phyloP scores from a whole-genome alignment of 2,113 vertebrate species.

The Anguilla japonica region DNA sequence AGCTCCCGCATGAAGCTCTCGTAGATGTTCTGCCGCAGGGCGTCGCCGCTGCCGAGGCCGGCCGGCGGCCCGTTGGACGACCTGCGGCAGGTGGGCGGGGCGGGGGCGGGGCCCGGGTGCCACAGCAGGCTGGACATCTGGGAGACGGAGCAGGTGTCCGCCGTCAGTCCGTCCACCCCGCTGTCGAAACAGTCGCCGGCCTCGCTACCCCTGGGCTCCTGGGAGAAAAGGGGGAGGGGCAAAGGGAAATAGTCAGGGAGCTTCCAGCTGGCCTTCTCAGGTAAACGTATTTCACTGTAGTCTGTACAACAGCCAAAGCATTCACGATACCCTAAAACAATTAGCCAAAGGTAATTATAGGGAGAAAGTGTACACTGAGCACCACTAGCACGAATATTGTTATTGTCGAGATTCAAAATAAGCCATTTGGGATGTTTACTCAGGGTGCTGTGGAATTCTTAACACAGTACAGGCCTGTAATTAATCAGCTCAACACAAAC shows the following conservation, averaged over 20 bases:
- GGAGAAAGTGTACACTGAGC: background rate
- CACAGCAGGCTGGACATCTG: conserved; percentile 62
- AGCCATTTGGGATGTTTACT: background rate
- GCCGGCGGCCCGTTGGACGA: conserved; percentile 55
- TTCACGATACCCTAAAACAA: background rate
- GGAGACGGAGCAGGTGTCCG: conserved; percentile 44
- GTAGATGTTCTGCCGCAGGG: conserved; percentile 81
- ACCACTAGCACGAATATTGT: background rate
- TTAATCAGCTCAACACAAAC: background rate
- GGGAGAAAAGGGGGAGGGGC: conserved; percentile 26
- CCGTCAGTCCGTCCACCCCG: conserved; percentile 61
- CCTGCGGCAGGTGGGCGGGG: conserved; percentile 64
- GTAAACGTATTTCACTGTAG: background rate
- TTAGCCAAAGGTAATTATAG: background rate
- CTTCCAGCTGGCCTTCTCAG: background rate
- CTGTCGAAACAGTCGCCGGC: conserved; percentile 67
- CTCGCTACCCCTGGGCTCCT: conserved; percentile 78
- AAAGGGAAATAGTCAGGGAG: background rate
- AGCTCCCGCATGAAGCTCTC: conserved; percentile 90
- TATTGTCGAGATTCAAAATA: background rate
- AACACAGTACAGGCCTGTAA: background rate
- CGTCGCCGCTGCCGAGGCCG: conserved; percentile 53
- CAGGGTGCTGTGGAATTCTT: background rate
- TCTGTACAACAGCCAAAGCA: background rate
- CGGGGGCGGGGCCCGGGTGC: conserved; percentile 63